A percentile compares a stretch with the other conserved stretches of the same genome.
These are phyloP conservation scores for Coecobrya sp. DNA, from an alignment of 2,888 invertebrate genomes.

Conservation along the genomic window DNA sequence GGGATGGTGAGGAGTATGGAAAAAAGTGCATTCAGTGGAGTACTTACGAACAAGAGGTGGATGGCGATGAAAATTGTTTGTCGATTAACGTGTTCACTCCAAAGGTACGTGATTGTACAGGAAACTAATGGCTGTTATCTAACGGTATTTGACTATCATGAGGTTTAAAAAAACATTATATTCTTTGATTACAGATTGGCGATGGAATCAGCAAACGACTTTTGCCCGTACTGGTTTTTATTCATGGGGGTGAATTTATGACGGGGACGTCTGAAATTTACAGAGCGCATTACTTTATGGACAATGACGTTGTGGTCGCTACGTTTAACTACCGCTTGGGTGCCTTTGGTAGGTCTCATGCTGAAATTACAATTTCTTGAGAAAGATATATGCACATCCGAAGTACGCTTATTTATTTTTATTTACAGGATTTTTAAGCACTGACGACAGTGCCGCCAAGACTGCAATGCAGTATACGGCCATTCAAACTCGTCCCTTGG, in stretches of 20 bases:
- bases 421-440: slow-evolving; percentile 80
- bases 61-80: slow-evolving; percentile 81
- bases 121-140: background rate
- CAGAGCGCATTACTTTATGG: slow-evolving; percentile 82
- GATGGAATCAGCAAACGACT: slow-evolving; percentile 81
- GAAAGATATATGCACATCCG: too few relatives aligned
- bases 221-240: slow-evolving; percentile 81
- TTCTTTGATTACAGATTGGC: slow-evolving; percentile 51
- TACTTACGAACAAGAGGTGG: slow-evolving; percentile 82
- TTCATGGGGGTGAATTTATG: slow-evolving; percentile 82
- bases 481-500: slow-evolving; percentile 79
- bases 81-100: slow-evolving; percentile 83
- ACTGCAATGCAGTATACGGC: slow-evolving; percentile 74
- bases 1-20: slow-evolving; percentile 82
- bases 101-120: slow-evolving; percentile 60
- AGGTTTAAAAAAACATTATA: too few relatives aligned
- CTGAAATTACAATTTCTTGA: background rate
- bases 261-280: slow-evolving; percentile 80
- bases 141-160: too few relatives aligned
- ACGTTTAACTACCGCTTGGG: slow-evolving; percentile 82
- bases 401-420: too few relatives aligned
- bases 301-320: slow-evolving; percentile 76
- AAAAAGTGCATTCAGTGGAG: slow-evolving; percentile 84
- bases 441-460: slow-evolving; percentile 78
- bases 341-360: slow-evolving; percentile 71